Evolutionary conservation across 2,797 vertebrate genomes (phyloP).

Genomic region (Agapornis canus): DNA sequence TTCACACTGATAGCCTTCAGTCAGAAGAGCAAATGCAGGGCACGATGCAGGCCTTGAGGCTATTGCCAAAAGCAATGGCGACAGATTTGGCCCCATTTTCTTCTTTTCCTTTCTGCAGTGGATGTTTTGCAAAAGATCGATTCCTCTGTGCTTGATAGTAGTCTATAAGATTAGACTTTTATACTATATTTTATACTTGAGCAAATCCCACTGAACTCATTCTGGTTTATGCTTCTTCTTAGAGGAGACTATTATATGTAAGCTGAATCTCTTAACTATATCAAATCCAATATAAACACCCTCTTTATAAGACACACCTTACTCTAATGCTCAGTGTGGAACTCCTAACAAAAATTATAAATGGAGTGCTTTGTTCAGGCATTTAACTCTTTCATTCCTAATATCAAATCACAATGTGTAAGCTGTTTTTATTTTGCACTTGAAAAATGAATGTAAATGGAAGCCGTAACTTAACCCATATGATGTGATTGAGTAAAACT

Average conservation of each 20-base stretch:
- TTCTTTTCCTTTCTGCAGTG: not conserved
- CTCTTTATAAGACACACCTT: constrained; percentile 62
- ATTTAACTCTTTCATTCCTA: constrained; percentile 48
- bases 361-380: constrained; percentile 37
- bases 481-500: constrained; percentile 3
- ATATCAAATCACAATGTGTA: constrained; percentile 30
- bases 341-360: constrained; percentile 67
- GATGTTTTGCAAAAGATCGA: constrained; percentile 11
- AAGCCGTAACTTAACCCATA: constrained; percentile 31
- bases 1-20: not conserved
- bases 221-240: constrained; percentile 60
- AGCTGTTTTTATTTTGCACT: constrained; percentile 54
- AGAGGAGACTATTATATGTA: constrained; percentile 51
- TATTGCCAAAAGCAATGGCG: not conserved
- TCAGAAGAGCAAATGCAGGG: not conserved
- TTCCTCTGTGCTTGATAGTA: constrained; percentile 38
- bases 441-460: constrained; percentile 40
- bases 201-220: constrained; percentile 67
- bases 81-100: not conserved
- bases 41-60: not conserved
- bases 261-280: constrained; percentile 66
- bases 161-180: constrained; percentile 61
- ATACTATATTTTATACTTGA: constrained; percentile 43
- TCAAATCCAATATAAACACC: constrained; percentile 71
- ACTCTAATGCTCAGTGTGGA: constrained; percentile 49